Conservation (phyloP, 1,140 invertebrate species). For the Megalonaias nervosa region DNA sequence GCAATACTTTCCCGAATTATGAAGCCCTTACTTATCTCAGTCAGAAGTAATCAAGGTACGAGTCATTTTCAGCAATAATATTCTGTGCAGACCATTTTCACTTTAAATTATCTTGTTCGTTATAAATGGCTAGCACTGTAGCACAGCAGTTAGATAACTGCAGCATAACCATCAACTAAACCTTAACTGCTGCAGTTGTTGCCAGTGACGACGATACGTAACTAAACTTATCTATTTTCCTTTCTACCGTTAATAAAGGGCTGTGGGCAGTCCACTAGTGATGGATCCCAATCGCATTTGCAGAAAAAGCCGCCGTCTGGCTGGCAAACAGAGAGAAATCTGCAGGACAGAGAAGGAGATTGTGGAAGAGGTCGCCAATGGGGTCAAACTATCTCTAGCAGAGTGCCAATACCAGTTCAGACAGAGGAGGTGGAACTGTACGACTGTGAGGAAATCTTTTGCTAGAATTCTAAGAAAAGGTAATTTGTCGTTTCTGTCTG, state of each 20-base stretch:
- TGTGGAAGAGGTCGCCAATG: constrained; percentile 66
- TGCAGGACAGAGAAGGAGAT: constrained; percentile 71
- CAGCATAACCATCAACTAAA: no score
- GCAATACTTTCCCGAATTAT: no score
- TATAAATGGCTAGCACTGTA: no score
- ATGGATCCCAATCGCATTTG: constrained; percentile 91
- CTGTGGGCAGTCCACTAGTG: constrained; percentile 82
- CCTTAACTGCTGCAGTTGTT: no score
- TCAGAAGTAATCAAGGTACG: no score
- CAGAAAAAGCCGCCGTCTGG: constrained; percentile 81
- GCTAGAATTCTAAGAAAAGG: constrained; percentile 78
- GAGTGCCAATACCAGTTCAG: constrained; percentile 70
- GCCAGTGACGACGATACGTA: no score
- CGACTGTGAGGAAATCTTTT: constrained; percentile 60
- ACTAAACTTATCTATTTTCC: constrained; percentile 1
- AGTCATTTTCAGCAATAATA: no score
- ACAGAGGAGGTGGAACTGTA: constrained; percentile 69
- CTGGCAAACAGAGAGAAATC: constrained; percentile 79
- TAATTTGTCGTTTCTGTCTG: constrained; percentile 40
- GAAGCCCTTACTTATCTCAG: no score
- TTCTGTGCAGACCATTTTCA: no score
- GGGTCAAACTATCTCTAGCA: constrained; percentile 65
- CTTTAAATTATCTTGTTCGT: no score
- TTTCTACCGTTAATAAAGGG: constrained; percentile 59
- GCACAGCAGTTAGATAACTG: no score